Evolutionary conservation across 2,888 invertebrate genomes (phyloP).

Genomic region (Pycnomerus fuliginosus): DNA sequence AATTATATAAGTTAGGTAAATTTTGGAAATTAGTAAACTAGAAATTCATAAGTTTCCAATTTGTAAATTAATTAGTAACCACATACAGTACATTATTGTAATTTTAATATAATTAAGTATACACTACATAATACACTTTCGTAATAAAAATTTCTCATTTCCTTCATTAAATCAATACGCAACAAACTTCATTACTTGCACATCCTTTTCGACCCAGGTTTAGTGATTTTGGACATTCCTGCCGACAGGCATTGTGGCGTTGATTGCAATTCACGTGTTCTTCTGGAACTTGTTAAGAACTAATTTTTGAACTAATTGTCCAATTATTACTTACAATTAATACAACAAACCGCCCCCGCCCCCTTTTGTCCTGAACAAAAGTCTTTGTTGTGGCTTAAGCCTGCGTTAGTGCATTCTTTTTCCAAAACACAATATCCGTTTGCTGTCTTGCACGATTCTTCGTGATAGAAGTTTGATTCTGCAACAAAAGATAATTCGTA

Average conservation of each 20-base stretch:
- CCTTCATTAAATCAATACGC: conserved; percentile 18
- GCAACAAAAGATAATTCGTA: not conserved
- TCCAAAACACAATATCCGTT: conserved; percentile 29
- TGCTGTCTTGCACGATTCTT: conserved; percentile 22
- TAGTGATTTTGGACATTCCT: conserved; percentile 14
- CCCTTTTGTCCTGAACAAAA: conserved; percentile 31
- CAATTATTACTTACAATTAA: conserved; percentile 28
- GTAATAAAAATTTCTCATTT: not conserved
- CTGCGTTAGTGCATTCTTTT: conserved; percentile 28
- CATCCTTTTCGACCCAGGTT: conserved; percentile 27
- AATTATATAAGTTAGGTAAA: too few species aligned
- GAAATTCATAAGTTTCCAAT: conserved; percentile 1
- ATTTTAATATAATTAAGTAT: not conserved
- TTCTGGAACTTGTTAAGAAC: conserved; percentile 21
- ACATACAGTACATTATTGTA: not conserved
- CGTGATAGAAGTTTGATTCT: conserved; percentile 31
- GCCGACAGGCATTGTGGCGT: conserved; percentile 20
- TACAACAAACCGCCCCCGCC: conserved; percentile 35
- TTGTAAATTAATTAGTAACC: conserved; percentile 4
- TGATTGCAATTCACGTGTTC: conserved; percentile 26
- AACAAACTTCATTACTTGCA: conserved; percentile 19
- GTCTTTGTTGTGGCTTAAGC: conserved; percentile 14
- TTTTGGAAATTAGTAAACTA: too few species aligned
- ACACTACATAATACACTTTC: not conserved
- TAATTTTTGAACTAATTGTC: not conserved